Percentiles rank a stretch among this genome's conserved stretches.
Conservation (phyloP, 2,113 vertebrate species). For the Psettodes erumei region DNA sequence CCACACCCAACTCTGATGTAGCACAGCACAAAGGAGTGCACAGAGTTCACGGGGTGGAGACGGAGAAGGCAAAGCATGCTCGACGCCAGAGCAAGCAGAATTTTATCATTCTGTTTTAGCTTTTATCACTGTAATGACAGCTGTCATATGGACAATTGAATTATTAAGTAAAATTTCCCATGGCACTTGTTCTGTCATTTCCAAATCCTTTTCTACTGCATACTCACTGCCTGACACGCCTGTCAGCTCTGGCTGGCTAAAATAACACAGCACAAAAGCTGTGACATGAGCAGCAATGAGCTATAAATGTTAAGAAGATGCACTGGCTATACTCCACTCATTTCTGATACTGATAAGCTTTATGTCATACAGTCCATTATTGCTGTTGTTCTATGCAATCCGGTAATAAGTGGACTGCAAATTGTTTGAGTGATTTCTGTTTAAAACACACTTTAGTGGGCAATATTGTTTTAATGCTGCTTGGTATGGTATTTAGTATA, state of each 20-base stretch:
- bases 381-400: not conserved
- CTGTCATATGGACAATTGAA: not conserved
- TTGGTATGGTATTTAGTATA: not conserved
- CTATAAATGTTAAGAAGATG: not conserved
- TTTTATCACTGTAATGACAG: not conserved
- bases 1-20: not conserved
- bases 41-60: not conserved
- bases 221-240: not conserved
- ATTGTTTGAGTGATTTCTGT: not conserved
- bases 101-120: not conserved
- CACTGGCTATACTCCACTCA: not conserved
- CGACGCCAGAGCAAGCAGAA: not conserved
- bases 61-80: not conserved
- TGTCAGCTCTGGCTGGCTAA: not conserved
- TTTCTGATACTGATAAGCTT: not conserved
- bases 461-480: not conserved
- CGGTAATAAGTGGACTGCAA: not conserved
- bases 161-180: conserved; percentile 9
- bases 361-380: not conserved
- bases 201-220: not conserved
- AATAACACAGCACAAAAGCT: not conserved
- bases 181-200: not conserved
- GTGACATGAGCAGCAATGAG: not conserved
- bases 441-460: not conserved
- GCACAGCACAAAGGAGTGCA: not conserved